Evolutionary conservation across 2,888 invertebrate species (phyloP).

Genomic region (Cerastis leucographa): DNA sequence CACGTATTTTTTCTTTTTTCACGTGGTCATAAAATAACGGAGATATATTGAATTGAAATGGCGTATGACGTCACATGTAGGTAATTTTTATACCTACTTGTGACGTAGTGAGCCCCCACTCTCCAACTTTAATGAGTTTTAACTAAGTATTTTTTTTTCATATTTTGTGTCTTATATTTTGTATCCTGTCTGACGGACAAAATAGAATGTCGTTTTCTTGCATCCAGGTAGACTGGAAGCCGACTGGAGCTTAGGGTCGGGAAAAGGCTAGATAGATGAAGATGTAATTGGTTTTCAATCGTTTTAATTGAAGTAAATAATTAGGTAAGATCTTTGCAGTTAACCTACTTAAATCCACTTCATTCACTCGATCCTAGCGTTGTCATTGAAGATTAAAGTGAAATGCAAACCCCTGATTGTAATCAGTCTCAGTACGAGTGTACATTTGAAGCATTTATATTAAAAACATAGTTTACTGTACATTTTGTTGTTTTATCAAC

Average conservation of each 20-base stretch:
- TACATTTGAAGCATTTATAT: not conserved
- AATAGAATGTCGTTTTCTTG: no score
- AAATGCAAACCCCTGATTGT: conserved; percentile 16
- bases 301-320: not conserved
- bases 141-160: no score
- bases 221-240: not conserved
- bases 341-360: not conserved
- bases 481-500: conserved; percentile 22
- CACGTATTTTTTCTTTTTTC: no score
- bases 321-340: not conserved
- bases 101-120: no score
- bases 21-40: no score
- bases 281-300: not conserved
- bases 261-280: not conserved
- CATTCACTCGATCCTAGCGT: not conserved
- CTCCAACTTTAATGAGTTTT: no score
- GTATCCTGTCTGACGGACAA: no score
- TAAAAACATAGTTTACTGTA: not conserved
- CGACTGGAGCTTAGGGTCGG: not conserved
- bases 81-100: no score
- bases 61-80: no score
- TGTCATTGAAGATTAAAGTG: not conserved
- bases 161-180: no score
- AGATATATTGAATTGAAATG: no score
- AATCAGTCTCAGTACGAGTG: not conserved